These are phyloP conservation scores for Hydrocynus forskahlii DNA, from an alignment of 2,797 vertebrate genomes.

Conservation along the genomic window DNA sequence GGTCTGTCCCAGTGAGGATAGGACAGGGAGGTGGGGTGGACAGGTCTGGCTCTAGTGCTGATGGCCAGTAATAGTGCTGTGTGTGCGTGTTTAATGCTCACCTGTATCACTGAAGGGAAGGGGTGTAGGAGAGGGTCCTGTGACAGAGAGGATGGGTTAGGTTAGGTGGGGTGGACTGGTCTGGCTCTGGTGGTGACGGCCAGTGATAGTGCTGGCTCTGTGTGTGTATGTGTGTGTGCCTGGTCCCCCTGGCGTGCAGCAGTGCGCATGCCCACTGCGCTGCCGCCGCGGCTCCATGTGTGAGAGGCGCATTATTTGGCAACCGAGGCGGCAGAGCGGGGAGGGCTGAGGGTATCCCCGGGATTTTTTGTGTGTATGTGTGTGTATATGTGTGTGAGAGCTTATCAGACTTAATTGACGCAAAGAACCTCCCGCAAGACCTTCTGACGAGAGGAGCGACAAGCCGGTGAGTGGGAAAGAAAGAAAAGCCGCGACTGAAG, in stretches of 20 bases:
- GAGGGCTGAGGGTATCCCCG: conserved; percentile 82
- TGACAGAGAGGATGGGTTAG: background rate
- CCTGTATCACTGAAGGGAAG: background rate
- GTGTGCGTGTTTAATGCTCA: background rate
- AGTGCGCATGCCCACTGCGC: conserved; percentile 91
- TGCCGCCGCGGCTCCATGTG: conserved; percentile 94
- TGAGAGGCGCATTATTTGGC: conserved; percentile 93
- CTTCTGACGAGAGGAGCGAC: conserved; percentile 68
- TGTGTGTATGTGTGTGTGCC: conserved; percentile 67
- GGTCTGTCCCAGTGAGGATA: too few relatives aligned
- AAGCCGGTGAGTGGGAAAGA: conserved; percentile 78
- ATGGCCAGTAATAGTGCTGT: too few relatives aligned
- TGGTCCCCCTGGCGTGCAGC: conserved; percentile 77
- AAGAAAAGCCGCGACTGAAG: conserved; percentile 65
- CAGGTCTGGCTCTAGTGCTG: too few relatives aligned
- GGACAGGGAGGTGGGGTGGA: too few relatives aligned
- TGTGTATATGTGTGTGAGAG: background rate
- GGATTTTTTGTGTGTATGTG: conserved; percentile 63
- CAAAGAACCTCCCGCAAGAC: conserved; percentile 69
- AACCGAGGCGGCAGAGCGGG: conserved; percentile 85
- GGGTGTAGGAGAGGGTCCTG: background rate
- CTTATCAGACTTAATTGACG: conserved; percentile 78
- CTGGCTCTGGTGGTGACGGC: conserved; percentile 59
- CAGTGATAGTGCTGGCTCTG: conserved; percentile 64
- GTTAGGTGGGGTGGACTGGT: conserved; percentile 19